Conservation (phyloP, 1,140 invertebrate genomes). For the Drosophila kanapiae region DNA sequence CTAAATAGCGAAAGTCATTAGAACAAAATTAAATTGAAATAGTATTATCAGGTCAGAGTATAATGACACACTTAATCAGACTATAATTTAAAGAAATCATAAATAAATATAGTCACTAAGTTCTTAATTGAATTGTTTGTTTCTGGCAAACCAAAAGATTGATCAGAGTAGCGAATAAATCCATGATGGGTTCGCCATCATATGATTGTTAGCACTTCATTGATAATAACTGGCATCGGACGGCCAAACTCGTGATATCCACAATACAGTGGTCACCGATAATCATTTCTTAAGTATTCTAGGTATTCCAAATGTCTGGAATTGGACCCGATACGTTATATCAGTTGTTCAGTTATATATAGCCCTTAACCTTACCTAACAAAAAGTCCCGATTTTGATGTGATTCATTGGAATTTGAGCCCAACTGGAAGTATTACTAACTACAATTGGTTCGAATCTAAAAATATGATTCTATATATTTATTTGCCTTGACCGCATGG, state of each 20-base stretch:
- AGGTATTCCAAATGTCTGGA: not conserved
- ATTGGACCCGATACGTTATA: not conserved
- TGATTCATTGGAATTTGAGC: slow-evolving; percentile 10
- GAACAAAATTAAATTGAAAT: not conserved
- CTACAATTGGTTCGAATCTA: slow-evolving; percentile 7
- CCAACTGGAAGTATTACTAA: slow-evolving; percentile 10
- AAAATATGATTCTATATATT: slow-evolving; percentile 4
- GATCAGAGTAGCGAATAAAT: not conserved
- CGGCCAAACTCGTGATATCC: slow-evolving; percentile 22
- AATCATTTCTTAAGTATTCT: not conserved
- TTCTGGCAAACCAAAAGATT: not conserved
- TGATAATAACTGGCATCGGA: slow-evolving; percentile 36
- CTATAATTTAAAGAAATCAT: not conserved
- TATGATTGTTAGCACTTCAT: slow-evolving; percentile 18
- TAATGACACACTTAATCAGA: not conserved
- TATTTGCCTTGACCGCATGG: slow-evolving; percentile 6
- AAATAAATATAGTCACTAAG: not conserved
- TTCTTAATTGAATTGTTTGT: not conserved
- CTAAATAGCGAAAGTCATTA: not conserved
- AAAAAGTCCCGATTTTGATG: not conserved
- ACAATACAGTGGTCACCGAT: not conserved
- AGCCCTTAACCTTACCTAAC: not conserved
- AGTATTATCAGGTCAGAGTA: not conserved
- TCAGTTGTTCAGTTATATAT: not conserved
- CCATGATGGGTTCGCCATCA: not conserved